Evolutionary conservation across 2,888 invertebrate genomes (phyloP), one percentile per base, ranked within the genome.

Genomic region (Cartodere bifasciata): DNA sequence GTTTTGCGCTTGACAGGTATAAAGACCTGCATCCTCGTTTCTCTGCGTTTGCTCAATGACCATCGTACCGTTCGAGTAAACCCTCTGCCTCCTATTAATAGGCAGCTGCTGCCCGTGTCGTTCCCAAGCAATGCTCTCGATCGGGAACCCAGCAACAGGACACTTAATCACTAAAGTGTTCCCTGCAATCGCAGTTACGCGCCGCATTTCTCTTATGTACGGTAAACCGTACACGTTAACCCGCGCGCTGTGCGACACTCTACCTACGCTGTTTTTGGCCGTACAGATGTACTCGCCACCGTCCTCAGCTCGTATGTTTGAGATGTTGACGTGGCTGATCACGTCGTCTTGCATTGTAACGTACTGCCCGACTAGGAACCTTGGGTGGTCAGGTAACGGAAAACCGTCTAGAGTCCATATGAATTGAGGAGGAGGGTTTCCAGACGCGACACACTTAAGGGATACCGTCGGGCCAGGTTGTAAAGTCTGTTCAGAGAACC

Each of bases 391-490:
- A 2, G 61, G 61, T 29, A 61, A 56, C 29, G 86, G 79, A 61
- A 86, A 87, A 26, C 86, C 87, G 55, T 90, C 90, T 41, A 90
- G 67, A 5, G 81, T 73, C 92, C 92, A 94, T 28, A 77, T 75
- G 61, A 94, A 87, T 57, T 84, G 82, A 3, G 92, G 92, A 28
- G 86, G 82, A 4, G 92, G 92, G 61, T 87, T 91, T 28, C 92
- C 92, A 49, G 86, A 81, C n/a, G 90, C 90, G 37, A 85, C 84
- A 63, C 92, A 94, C 61, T 87, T 86, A 43, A 94, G 68, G 12
- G 90, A 87, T 27, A 91, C 84, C 40, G 84, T 81, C 16, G 88
- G 87, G 11, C 91, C 91, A 0, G 87, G 88, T 54, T 88, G 88
- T 37, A 91, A 64, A 6, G 87, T 90, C 62, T 88, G 87, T 58